Evolutionary conservation across 2,888 invertebrate species (phyloP), one percentile per base, ranked within the genome.

Genomic region (Teleogryllus oceanicus): DNA sequence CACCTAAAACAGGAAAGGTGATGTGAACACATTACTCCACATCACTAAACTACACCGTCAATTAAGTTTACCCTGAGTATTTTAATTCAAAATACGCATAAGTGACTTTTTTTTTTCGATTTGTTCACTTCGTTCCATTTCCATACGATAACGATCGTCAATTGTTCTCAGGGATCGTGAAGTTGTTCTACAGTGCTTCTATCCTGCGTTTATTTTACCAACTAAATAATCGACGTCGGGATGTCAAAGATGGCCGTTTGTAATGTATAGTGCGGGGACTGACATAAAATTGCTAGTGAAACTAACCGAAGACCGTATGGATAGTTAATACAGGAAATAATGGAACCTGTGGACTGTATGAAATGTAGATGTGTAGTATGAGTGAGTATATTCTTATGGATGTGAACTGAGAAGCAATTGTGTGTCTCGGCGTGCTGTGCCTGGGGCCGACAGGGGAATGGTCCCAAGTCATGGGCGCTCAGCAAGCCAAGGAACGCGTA

Each of bases 401-500:
- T 80, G 77, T 51, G 75, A 80, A 80, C n/a, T 20, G 49, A 86
- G 85, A 86, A 81, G 84, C 83, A 83, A 85, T 84, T 85, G 85
- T 85, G 85, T 85, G 86, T 85, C 84, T 84, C 84, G 84, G 84
- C 84, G 83, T 84, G 84, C 83, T 84, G 84, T 83, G 82, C 82
- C 83, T 82, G 81, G 82, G 83, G 83, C 83, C 83, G 83, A 83
- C 82, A 83, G 83, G 84, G 85, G 84, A 84, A 85, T 85, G 85
- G 83, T 84, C 87, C 86, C 86, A 87, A 88, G 89, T 87, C 87
- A 96, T 96, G 96, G 96, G 96, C 88, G 96, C 96, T 87, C 96
- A 96, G 91, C 96, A 95, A 91, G 95, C 94, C 87, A 96, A 96
- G 89, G 96, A 96, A 90, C 92, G 94, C 87, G 92, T 92, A 85